Evolutionary conservation across 2,113 vertebrate genomes (phyloP), one percentile per base, ranked within the genome.

Genomic region (Sander lucioperca): DNA sequence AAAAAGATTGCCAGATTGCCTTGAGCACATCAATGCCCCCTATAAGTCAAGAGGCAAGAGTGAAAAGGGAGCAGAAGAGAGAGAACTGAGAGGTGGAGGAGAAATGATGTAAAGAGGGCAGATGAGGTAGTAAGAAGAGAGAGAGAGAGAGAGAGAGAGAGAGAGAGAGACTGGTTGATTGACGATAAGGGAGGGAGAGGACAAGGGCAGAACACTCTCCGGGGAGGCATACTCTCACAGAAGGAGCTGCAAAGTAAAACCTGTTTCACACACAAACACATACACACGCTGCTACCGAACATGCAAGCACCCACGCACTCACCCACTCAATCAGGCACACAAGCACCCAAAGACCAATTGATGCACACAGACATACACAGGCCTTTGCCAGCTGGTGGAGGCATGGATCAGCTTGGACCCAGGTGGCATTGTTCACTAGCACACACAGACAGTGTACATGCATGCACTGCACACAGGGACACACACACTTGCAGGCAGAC

Each of bases 171-270:
- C 14, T 3, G 53, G 47, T n/a, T 85, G 88, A 92, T 79, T 89
- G 91, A 81, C 87, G 82, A 72, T 51, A 1, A 39, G 77, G 57
- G 54, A 39, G 77, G 57, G 50, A 47, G 74, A 43, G 63, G 77
- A 67, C 85, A 91, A 88, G 86, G 89, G 77, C 85, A 92, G 72
- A 77, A 51, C 51, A 23, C 61, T 88, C 89, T 86, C 74, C 12
- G 1, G 79, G 83, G 89, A 92, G 57, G 9, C 51, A 1, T 33
- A 23, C 45, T 77, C 77, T 85, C 87, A 77, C 68, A 79, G 74
- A 85, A 77, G 63, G 73, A 86, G 79, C 83, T 53, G 33, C 83
- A 58, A 53, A 80, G 62, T 83, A 63, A 53, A 89, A 91, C 68
- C 80, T 79, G 50, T 77, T 80, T 63, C 69, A 39, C 68, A 64